These are phyloP conservation scores for Paramisgurnus dabryanus DNA, from an alignment of 2,113 vertebrate genomes.

Conservation along the genomic window DNA sequence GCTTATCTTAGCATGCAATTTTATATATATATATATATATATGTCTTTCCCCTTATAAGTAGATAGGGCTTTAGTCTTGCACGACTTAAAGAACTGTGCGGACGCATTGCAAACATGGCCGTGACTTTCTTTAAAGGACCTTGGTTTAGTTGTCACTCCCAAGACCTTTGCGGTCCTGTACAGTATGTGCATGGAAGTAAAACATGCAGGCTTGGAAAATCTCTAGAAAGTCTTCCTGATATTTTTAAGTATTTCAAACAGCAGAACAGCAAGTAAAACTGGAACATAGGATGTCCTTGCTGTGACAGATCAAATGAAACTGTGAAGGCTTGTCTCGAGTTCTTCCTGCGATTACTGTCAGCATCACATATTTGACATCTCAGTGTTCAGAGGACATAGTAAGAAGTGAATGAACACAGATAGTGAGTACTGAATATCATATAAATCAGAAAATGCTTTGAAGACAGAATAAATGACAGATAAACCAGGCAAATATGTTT, in stretches of 20 bases:
- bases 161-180: too few relatives aligned
- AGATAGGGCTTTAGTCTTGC: too few relatives aligned
- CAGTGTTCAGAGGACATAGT: constrained; percentile 18
- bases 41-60: too few relatives aligned
- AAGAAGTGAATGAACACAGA: constrained; percentile 8
- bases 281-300: constrained; percentile 12
- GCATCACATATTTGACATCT: constrained; percentile 28
- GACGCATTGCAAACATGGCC: too few relatives aligned
- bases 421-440: not conserved
- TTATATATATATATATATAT: too few relatives aligned
- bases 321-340: constrained; percentile 1
- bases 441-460: constrained; percentile 27
- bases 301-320: constrained; percentile 24
- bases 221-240: not conserved
- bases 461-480: constrained; percentile 14
- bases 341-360: not conserved
- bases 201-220: not conserved
- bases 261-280: not conserved
- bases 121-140: too few relatives aligned
- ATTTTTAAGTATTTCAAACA: not conserved
- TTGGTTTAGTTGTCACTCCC: too few relatives aligned
- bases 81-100: too few relatives aligned
- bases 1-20: too few relatives aligned
- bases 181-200: not conserved
- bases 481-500: constrained; percentile 14